Percentiles rank a stretch among this genome's conserved stretches.
phyloP scores from a whole-genome alignment of 2,113 vertebrate genomes.

The Phoenicopterus ruber region DNA sequence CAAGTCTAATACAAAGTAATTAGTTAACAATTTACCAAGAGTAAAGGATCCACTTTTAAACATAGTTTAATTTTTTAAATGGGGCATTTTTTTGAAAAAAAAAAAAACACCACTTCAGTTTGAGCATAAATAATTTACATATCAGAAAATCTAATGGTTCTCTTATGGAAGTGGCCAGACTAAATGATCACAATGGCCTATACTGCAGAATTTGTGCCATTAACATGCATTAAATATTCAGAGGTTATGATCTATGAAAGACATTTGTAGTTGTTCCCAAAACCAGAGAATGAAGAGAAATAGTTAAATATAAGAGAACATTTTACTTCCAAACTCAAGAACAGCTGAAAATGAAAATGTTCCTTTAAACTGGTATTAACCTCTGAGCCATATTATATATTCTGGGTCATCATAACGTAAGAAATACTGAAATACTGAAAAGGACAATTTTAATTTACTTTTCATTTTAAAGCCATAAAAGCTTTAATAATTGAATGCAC shows the following conservation, averaged over 20 bases:
- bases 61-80: background rate
- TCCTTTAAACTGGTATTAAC: background rate
- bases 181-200: background rate
- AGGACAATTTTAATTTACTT: background rate
- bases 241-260: background rate
- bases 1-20: background rate
- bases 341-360: background rate
- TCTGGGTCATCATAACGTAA: background rate
- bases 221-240: background rate
- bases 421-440: background rate
- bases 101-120: background rate
- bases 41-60: background rate
- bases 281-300: background rate
- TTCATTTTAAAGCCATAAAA: background rate
- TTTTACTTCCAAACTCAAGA: background rate
- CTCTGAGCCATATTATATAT: background rate
- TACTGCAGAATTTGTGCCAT: background rate
- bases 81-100: background rate
- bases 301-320: background rate
- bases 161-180: background rate
- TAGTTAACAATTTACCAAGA: background rate
- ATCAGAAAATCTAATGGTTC: background rate
- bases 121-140: background rate
- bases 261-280: background rate
- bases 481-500: background rate